phyloP scores from a whole-genome alignment of 2,888 invertebrate species.

The Drosophila prolongata region DNA sequence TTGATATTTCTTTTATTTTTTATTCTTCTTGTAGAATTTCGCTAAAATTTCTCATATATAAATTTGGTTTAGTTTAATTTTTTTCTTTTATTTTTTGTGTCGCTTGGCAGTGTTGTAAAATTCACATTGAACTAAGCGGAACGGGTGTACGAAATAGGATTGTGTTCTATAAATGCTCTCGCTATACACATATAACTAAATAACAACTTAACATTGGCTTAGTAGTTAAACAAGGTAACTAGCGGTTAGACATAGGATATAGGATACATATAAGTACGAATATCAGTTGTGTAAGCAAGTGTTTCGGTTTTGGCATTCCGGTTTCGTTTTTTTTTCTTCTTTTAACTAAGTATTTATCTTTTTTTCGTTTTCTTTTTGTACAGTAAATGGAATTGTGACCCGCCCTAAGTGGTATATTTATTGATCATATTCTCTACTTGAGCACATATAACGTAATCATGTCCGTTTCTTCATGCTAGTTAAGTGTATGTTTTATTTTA shows the following conservation, averaged over 20 bases:
- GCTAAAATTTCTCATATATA: constrained; percentile 22
- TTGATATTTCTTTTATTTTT: constrained; percentile 12
- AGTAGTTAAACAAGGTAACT: constrained; percentile 31
- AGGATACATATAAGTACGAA: constrained; percentile 30
- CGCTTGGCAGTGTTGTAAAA: constrained; percentile 44
- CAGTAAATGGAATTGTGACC: constrained; percentile 66
- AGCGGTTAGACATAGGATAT: constrained; percentile 34
- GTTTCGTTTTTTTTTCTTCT: constrained; percentile 6
- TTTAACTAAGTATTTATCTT: constrained; percentile 15
- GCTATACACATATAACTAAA: constrained; percentile 42
- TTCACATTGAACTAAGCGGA: constrained; percentile 43
- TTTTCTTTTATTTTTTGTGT: background rate
- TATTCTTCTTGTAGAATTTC: constrained; percentile 32
- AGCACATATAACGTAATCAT: constrained; percentile 37
- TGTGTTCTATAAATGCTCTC: constrained; percentile 27
- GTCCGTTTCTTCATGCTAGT: constrained; percentile 26
- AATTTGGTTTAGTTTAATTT: constrained; percentile 23
- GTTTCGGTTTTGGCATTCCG: constrained; percentile 26
- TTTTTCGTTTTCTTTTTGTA: constrained; percentile 58
- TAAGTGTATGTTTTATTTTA: constrained; percentile 27
- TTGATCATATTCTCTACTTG: constrained; percentile 40
- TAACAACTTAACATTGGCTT: constrained; percentile 41
- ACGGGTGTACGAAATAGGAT: constrained; percentile 12
- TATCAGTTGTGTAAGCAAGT: constrained; percentile 28
- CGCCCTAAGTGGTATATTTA: constrained; percentile 36